Evolutionary conservation across 2,113 vertebrate genomes (phyloP), one percentile per base, ranked within the genome.

Genomic region (Pelobates fuscus): DNA sequence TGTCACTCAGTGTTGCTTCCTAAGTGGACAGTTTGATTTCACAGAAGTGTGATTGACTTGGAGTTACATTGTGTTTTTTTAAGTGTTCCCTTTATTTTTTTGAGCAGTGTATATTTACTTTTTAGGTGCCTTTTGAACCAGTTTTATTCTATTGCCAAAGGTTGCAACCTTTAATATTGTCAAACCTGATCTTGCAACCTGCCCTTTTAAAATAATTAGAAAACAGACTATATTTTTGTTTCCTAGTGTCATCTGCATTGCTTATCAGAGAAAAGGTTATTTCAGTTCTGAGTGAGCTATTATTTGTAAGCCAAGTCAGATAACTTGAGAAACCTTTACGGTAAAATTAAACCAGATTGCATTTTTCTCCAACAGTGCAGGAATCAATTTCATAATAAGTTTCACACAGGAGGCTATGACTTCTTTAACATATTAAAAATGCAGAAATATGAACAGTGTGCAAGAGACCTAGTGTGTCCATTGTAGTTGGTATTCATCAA

Each of bases 101-200:
- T n/a, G n/a, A n/a, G n/a, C n/a, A n/a, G n/a, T n/a, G n/a, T n/a
- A n/a, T n/a, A n/a, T n/a, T n/a, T n/a, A n/a, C n/a, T n/a, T n/a
- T n/a, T n/a, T n/a, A n/a, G n/a, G n/a, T n/a, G n/a, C n/a, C n/a
- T n/a, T n/a, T n/a, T n/a, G n/a, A n/a, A n/a, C n/a, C n/a, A n/a
- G n/a, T n/a, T n/a, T n/a, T n/a, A n/a, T n/a, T n/a, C n/a, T n/a
- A n/a, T n/a, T n/a, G n/a, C n/a, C n/a, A n/a, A n/a, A 25, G 63
- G 72, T 59, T 37, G n/a, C 14, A 41, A 66, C 63, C 41, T 75
- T 75, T 59, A 75, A 59, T 59, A 59, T 66, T 75, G 32, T 75
- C 52, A 58, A 74, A 74, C n/a, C 49, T 65, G 23, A 55, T 74
- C 49, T 58, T 3, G 0, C 8, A 41, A 66, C 32, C 63, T 59